These are phyloP conservation scores for Ctena decussata DNA, from an alignment of 2,888 invertebrate genomes.

Conservation along the genomic window DNA sequence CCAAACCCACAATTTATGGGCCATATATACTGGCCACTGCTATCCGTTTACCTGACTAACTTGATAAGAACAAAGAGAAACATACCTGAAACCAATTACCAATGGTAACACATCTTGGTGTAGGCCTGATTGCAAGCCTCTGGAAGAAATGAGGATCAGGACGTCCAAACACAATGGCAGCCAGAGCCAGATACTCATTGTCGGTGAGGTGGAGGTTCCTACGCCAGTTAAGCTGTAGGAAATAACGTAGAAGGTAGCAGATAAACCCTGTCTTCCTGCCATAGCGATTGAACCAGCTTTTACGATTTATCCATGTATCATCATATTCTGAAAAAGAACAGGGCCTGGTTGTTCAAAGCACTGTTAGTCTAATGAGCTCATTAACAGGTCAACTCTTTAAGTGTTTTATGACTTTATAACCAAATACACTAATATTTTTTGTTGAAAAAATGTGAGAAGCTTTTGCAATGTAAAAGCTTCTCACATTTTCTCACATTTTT, in stretches of 20 bases:
- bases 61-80: no score
- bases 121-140: slow-evolving; percentile 74
- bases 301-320: slow-evolving; percentile 77
- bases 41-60: no score
- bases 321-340: slow-evolving; percentile 59
- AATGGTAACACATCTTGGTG: slow-evolving; percentile 81
- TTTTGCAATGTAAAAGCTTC: no score
- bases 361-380: no score
- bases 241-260: slow-evolving; percentile 82
- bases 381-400: no score
- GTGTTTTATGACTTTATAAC: no score
- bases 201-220: slow-evolving; percentile 76
- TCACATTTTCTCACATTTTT: no score
- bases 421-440: no score
- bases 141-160: slow-evolving; percentile 74
- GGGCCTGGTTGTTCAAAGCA: no score
- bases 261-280: slow-evolving; percentile 83
- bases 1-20: no score
- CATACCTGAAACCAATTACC: slow-evolving; percentile 84
- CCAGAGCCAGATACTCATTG: slow-evolving; percentile 81
- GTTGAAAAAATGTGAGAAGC: no score
- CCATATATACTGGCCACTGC: no score
- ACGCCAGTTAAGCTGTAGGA: slow-evolving; percentile 81
- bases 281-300: slow-evolving; percentile 81
- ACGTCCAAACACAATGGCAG: slow-evolving; percentile 74